phyloP scores from a whole-genome alignment of 2,797 vertebrate species.

The Ataeniobius toweri region DNA sequence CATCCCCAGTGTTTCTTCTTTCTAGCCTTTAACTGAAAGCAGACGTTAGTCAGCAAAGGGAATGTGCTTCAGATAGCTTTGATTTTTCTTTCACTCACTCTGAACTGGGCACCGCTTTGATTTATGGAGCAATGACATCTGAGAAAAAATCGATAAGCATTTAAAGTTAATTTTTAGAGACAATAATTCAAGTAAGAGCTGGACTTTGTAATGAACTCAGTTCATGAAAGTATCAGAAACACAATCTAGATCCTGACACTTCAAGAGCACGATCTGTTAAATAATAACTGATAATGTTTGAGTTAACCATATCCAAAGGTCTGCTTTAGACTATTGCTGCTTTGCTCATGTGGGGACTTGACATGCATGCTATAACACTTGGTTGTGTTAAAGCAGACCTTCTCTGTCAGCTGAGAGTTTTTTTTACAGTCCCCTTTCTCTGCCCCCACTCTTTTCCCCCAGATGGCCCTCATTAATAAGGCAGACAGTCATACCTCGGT shows the following conservation, averaged over 20 bases:
- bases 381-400: conserved; percentile 41
- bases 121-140: conserved; percentile 20
- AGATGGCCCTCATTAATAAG: conserved; percentile 73
- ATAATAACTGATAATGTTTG: not conserved
- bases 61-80: conserved; percentile 51
- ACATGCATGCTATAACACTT: conserved; percentile 42
- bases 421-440: conserved; percentile 29
- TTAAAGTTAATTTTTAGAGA: conserved; percentile 13
- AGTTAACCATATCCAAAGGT: not conserved
- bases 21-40: conserved; percentile 29
- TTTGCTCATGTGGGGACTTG: conserved; percentile 39
- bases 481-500: conserved; percentile 66
- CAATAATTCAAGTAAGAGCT: not conserved
- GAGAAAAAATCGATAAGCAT: conserved; percentile 14
- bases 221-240: conserved; percentile 3
- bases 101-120: conserved; percentile 53
- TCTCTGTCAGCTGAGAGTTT: conserved; percentile 35
- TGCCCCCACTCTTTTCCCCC: conserved; percentile 37
- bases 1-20: conserved; percentile 19
- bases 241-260: conserved; percentile 8
- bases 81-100: conserved; percentile 42
- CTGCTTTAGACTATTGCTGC: not conserved
- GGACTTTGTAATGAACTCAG: not conserved
- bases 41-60: conserved; percentile 39
- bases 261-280: not conserved